Base-by-base conservation (phyloP, 2,888 invertebrate genomes). In the Scaeva pyrastri region DNA sequence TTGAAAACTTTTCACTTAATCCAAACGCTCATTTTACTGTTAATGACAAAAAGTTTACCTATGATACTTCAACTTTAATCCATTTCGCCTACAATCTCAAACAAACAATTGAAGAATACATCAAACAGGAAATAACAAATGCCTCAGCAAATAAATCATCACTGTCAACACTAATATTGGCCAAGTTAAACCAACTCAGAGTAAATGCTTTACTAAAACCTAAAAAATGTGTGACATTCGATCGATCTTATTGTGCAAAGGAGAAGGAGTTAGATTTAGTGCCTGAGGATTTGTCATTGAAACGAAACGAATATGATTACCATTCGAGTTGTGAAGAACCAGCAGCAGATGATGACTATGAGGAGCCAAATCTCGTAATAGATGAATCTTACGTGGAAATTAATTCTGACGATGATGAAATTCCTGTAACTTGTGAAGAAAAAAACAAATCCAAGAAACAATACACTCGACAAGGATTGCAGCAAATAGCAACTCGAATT, bases 161-260 rank as follows among this genome's bases (percentile, higher is more conserved):
- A 41, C 62, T 62, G 10, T 64, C 74, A 1, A 55, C 74, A 12
- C 2, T 74, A 5, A 41, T 74, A 14, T 26, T 74, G 12, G 74
- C 62, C 1, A 74, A 74, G n/a, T 52, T 74, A 19, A 74, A 74
- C 26, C 41, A 74, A 26, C 3, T 64, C 0, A 62, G 41, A 43
- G 26, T 31, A 7, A 43, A 74, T 31, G 39, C 50, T 26, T 16
- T 41, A 6, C 16, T 52, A 12, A 19, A 39, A 12, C 8, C 45
- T 6, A 41, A 50, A 31, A 19, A 64, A 14, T 8, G 26, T 55
- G 7, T 41, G 12, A 12, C 19, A 14, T 31, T n/a, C n/a, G 10
- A 19, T 41, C 39, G 12, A n/a, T 4, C 41, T 4, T 41, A 10
- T 43, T 43, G n/a, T 10, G 1, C 19, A 10, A 26, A 16, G 0